Percentiles rank a stretch among this genome's conserved stretches.
Conservation (phyloP, 2,797 vertebrate species). For the Scleropages formosus region DNA sequence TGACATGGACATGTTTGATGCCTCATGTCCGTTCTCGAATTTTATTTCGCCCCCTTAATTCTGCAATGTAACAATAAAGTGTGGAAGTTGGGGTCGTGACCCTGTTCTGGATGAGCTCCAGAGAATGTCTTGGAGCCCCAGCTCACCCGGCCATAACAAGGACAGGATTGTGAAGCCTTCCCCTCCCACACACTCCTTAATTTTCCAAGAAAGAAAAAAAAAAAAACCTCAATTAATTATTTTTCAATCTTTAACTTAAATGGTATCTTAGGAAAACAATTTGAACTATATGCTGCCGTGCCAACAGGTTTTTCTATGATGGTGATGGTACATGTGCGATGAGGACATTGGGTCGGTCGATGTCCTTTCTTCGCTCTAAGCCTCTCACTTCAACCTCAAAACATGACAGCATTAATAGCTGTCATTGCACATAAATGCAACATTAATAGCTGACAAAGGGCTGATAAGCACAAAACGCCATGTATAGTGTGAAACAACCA, state of each 20-base stretch:
- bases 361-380: too few species aligned
- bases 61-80: neutral
- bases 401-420: slow-evolving; percentile 26
- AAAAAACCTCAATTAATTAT: neutral
- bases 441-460: neutral
- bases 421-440: slow-evolving; percentile 10
- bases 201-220: neutral
- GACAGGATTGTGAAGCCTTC: slow-evolving; percentile 47
- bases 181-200: slow-evolving; percentile 52
- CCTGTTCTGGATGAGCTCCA: slow-evolving; percentile 59
- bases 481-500: neutral
- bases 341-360: slow-evolving; percentile 16
- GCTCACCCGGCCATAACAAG: slow-evolving; percentile 64
- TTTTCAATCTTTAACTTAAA: neutral
- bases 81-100: slow-evolving; percentile 49
- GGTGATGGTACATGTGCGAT: slow-evolving; percentile 16
- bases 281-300: neutral
- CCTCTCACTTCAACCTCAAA: neutral
- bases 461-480: neutral
- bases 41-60: neutral
- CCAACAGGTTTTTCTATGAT: neutral
- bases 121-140: slow-evolving; percentile 58
- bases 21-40: neutral
- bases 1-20: neutral
- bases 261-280: neutral